phyloP scores from a whole-genome alignment of 2,888 invertebrate species.

The Oxycera nigricornis region DNA sequence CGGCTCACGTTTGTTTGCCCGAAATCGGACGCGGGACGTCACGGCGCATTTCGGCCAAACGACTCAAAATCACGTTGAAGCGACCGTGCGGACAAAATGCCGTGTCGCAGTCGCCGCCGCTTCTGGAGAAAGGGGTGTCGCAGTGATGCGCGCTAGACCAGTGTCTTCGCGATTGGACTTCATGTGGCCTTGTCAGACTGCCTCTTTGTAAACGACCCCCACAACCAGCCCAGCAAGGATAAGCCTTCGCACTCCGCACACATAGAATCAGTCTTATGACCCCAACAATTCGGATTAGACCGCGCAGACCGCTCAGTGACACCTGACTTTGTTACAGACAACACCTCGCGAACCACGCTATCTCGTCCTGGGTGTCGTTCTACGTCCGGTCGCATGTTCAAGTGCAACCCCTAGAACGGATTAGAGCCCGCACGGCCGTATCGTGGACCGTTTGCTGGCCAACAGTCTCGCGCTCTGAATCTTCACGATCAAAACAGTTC shows the following conservation, averaged over 20 bases:
- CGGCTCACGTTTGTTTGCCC: not conserved
- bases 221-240: too few species aligned
- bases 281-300: not conserved
- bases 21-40: constrained; percentile 13
- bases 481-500: not conserved
- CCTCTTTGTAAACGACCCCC: not conserved
- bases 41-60: not conserved
- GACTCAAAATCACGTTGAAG: not conserved
- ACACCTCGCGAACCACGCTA: not conserved
- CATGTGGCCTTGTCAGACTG: constrained; percentile 21
- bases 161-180: not conserved
- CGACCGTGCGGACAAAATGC: not conserved
- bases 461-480: not conserved
- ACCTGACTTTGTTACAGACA: not conserved
- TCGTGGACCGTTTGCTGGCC: not conserved
- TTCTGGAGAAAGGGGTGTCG: constrained; percentile 28
- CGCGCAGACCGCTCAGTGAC: not conserved
- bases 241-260: not conserved
- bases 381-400: not conserved
- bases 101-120: constrained; percentile 13
- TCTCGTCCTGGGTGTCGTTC: not conserved
- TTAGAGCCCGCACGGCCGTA: not conserved
- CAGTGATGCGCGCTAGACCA: constrained; percentile 15
- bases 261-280: not conserved
- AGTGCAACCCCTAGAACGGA: not conserved